These are phyloP conservation scores for Malurus melanocephalus DNA, from an alignment of 2,113 vertebrate genomes.

Conservation along the genomic window DNA sequence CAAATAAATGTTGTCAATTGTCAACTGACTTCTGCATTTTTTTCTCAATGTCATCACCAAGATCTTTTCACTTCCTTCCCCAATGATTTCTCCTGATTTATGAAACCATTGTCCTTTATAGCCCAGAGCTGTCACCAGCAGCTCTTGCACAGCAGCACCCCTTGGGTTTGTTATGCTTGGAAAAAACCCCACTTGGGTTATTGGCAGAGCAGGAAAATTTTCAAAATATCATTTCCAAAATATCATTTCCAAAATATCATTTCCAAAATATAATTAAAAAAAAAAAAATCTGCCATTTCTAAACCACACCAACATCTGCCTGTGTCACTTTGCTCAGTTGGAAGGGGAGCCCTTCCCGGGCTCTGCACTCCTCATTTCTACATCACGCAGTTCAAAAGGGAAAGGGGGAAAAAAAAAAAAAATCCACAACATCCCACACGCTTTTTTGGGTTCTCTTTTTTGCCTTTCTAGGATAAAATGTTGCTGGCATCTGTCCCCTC, in stretches of 20 bases:
- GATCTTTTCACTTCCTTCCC: background rate
- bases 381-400: background rate
- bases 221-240: background rate
- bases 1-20: background rate
- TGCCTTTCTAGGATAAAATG: constrained; percentile 54
- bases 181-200: background rate
- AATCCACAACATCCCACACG: constrained; percentile 11
- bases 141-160: background rate
- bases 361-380: background rate
- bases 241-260: background rate
- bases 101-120: background rate
- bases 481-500: constrained; percentile 51
- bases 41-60: background rate
- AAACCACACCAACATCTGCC: background rate
- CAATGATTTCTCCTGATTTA: background rate
- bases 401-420: background rate
- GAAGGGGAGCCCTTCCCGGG: background rate
- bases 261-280: no score
- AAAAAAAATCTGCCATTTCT: background rate
- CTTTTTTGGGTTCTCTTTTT: background rate
- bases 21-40: background rate
- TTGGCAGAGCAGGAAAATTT: background rate
- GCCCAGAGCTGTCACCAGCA: background rate
- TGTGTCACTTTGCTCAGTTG: fast-evolving
- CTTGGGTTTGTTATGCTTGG: background rate